Evolutionary conservation across 2,113 vertebrate species (phyloP).

Genomic region (Callorhinus ursinus): DNA sequence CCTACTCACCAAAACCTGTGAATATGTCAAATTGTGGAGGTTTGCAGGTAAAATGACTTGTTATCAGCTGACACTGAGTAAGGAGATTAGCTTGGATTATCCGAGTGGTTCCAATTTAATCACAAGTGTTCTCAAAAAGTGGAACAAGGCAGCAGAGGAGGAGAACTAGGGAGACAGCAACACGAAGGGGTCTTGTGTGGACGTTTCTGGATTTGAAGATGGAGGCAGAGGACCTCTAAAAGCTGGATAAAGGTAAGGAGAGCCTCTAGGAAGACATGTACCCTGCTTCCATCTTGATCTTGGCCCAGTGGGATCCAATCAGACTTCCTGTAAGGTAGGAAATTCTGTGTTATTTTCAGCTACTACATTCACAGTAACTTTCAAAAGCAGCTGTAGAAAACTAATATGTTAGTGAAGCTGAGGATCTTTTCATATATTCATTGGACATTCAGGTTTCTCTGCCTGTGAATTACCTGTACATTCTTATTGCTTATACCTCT

Average conservation of each 20-base stretch:
- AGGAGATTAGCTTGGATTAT: background rate
- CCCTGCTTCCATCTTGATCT: background rate
- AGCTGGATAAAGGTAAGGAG: background rate
- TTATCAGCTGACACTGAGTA: background rate
- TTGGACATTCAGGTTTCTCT: background rate
- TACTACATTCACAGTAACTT: background rate
- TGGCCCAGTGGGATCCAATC: background rate
- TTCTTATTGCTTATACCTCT: background rate
- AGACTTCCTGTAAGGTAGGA: background rate
- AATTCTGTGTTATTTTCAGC: background rate
- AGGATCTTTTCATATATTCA: background rate
- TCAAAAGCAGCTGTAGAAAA: background rate
- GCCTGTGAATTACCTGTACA: background rate
- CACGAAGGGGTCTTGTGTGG: accelerated
- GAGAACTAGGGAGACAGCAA: too few relatives aligned
- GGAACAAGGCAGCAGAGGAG: background rate
- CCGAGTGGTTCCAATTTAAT: background rate
- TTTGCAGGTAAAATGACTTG: background rate
- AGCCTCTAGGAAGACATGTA: background rate
- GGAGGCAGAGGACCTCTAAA: background rate
- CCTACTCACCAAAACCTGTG: background rate
- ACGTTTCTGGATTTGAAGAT: background rate
- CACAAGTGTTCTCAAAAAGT: background rate
- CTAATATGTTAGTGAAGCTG: background rate
- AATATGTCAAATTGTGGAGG: background rate